These are phyloP conservation scores for Lycaon pictus DNA, from an alignment of 2,113 vertebrate species.

Conservation along the genomic window DNA sequence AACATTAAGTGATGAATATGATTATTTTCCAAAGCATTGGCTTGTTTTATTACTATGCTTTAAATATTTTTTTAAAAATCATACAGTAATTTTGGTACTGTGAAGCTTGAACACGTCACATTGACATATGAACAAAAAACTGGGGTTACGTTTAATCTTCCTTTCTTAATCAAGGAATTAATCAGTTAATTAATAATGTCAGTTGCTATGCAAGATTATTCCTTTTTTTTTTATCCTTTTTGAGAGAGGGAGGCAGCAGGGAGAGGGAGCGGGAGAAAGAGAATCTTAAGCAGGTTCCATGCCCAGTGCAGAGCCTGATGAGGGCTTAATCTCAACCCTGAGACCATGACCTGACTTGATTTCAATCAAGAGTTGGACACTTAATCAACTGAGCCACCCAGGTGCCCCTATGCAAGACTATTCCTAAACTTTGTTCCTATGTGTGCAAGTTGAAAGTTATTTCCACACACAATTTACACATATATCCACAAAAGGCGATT, in stretches of 20 bases:
- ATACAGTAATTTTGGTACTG: background rate
- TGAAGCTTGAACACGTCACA: background rate
- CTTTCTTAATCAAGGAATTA: conserved; percentile 21
- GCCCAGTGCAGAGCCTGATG: background rate
- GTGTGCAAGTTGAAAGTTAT: background rate
- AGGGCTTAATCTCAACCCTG: background rate
- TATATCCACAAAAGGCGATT: background rate
- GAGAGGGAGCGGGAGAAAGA: background rate
- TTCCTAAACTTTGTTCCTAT: background rate
- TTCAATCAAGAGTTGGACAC: background rate
- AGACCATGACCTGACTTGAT: background rate
- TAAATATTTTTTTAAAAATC: background rate
- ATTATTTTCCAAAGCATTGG: conserved; percentile 4
- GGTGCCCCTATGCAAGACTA: background rate
- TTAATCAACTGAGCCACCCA: background rate
- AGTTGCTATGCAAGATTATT: background rate
- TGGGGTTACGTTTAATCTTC: background rate
- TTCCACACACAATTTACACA: background rate
- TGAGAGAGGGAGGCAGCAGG: background rate
- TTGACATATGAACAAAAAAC: background rate
- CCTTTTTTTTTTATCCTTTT: background rate
- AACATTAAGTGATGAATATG: background rate
- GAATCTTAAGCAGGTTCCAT: background rate
- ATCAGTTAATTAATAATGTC: background rate
- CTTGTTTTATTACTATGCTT: background rate